Evolutionary conservation across 2,113 vertebrate species (phyloP), one percentile per base, ranked within the genome.

Genomic region (Mohoua ochrocephala): DNA sequence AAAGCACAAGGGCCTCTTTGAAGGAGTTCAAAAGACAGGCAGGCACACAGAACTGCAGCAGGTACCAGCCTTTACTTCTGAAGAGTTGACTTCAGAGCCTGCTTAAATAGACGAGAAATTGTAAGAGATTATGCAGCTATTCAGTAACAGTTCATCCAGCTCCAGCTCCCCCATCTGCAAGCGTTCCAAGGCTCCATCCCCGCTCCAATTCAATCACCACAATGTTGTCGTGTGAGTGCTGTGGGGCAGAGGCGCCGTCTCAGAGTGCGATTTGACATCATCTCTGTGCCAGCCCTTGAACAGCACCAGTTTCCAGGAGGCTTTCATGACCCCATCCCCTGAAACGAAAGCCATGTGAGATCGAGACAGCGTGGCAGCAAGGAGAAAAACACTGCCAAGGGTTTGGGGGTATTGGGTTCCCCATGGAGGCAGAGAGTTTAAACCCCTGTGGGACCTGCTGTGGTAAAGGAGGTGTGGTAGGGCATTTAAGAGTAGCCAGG

Each of bases 311-410:
- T 78, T 88, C 79, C 71, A 68, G 73, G 35, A 57, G 47, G 31
- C 31, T 87, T 44, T 47, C 17, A 2, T 33, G 37, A 65, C 54
- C 13, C n/a, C 37, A 41, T 39, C 54, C 71, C 31, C 27, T 63
- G 68, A 77, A 77, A 63, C 8, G 4, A 87, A 85, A 73, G n/a
- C 42, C 31, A 5, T 1, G 13, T 39, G 45, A 53, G 65, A 37
- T 0, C 3, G 41, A 53, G 52, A n/a, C 20, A 84, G 56, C 0
- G 0, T 0, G 2, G 56, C 30, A 63, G 39, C 3, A 2, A 83
- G 63, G 28, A 68, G 23, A 33, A 60, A 22, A 84, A 35, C 39
- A 2, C 30, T 44, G 41, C 77, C 81, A 56, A 71, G 56, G 44
- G 33, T 31, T 68, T 31, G 1, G 3, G 15, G 20, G n/a, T 17